Evolutionary conservation across 2,113 vertebrate genomes (phyloP).

Genomic region (Spheniscus mendiculus): DNA sequence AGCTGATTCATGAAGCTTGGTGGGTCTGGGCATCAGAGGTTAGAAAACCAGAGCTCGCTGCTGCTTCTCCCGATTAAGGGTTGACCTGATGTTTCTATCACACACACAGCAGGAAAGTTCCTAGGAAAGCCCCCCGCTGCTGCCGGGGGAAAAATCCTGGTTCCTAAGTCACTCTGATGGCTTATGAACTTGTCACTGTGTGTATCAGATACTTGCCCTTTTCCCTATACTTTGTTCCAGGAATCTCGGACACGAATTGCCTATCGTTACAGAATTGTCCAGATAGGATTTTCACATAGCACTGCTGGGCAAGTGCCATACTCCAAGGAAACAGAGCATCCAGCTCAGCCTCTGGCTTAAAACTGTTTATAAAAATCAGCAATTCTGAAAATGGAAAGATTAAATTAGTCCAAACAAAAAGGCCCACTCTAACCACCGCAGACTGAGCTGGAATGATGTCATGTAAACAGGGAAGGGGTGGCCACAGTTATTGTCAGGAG

Average conservation of each 20-base stretch:
- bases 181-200: neutral
- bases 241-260: neutral
- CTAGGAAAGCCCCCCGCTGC: neutral
- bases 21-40: neutral
- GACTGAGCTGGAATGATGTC: neutral
- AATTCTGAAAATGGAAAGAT: neutral
- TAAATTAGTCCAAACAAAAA: slow-evolving; percentile 14
- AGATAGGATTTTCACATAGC: neutral
- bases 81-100: neutral
- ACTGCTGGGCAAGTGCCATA: neutral
- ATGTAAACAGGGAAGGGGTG: neutral
- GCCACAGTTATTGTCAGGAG: neutral
- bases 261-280: neutral
- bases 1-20: neutral
- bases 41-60: neutral
- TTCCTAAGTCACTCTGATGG: neutral
- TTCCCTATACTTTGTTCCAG: neutral
- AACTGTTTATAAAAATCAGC: slow-evolving; percentile 5
- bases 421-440: fast-evolving
- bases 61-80: neutral
- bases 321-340: neutral
- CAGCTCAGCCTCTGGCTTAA: neutral
- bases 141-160: neutral
- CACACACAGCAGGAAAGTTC: neutral
- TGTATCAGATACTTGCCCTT: neutral